A percentile compares a stretch with the other conserved stretches of the same genome.
phyloP scores from a whole-genome alignment of 2,888 invertebrate genomes.

The Odontomyia ornata region DNA sequence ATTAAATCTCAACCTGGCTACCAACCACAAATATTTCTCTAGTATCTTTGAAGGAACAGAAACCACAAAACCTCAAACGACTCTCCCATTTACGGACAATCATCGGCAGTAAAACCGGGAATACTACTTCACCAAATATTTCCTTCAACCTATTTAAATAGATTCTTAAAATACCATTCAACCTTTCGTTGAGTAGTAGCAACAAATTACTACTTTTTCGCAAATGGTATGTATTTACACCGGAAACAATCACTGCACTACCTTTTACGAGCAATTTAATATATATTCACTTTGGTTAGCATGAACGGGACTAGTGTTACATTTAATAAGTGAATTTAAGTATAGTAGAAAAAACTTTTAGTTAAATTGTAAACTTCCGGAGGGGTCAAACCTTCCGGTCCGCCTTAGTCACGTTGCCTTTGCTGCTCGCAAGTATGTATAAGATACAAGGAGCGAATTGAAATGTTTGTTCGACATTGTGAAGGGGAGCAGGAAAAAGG shows the following conservation, averaged over 20 bases:
- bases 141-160: too few species aligned
- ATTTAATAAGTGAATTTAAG: conserved; percentile 33
- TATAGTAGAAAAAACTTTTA: conserved; percentile 38
- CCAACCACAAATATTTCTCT: too few species aligned
- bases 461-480: background rate
- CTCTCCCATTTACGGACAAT: too few species aligned
- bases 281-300: background rate
- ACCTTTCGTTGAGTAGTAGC: too few species aligned
- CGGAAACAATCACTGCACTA: conserved; percentile 35
- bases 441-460: too few species aligned
- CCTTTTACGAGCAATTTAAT: conserved; percentile 30
- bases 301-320: conserved; percentile 11
- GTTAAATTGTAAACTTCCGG: conserved; percentile 41
- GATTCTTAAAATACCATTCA: too few species aligned
- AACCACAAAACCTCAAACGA: too few species aligned
- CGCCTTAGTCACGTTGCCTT: background rate
- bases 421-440: too few species aligned
- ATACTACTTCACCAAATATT: too few species aligned
- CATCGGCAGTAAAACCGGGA: too few species aligned
- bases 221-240: conserved; percentile 6
- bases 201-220: conserved; percentile 11
- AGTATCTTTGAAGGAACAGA: too few species aligned
- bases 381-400: conserved; percentile 35
- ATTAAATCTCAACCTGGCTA: too few species aligned
- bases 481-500: background rate